phyloP scores from a whole-genome alignment of 2,797 vertebrate species.

The Enteromius trimaculatus region DNA sequence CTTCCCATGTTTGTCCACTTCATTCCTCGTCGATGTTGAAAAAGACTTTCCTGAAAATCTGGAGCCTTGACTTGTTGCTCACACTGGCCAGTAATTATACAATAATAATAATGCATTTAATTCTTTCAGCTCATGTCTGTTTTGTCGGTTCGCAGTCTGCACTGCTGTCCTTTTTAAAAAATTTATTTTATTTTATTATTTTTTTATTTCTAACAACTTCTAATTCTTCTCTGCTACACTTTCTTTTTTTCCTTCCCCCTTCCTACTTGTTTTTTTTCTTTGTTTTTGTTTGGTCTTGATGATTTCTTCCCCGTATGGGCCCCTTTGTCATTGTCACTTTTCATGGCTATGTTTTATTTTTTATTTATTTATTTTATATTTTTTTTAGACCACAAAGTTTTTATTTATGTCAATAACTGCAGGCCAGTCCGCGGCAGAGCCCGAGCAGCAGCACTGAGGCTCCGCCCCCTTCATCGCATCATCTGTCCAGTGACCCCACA shows the following conservation, averaged over 20 bases:
- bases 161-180: slow-evolving; percentile 69
- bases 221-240: slow-evolving; percentile 88
- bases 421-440: slow-evolving; percentile 88
- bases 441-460: slow-evolving; percentile 83
- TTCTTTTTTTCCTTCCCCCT: slow-evolving; percentile 63
- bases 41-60: background rate
- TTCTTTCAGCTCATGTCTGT: slow-evolving; percentile 62
- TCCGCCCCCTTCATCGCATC: slow-evolving; percentile 74
- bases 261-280: slow-evolving; percentile 74
- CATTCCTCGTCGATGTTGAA: slow-evolving; percentile 1
- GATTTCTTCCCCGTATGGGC: slow-evolving; percentile 58
- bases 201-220: slow-evolving; percentile 91
- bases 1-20: slow-evolving; percentile 32
- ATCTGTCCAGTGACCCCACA: slow-evolving; percentile 76
- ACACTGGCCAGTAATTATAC: background rate
- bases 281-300: slow-evolving; percentile 67
- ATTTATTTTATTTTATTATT: slow-evolving; percentile 75
- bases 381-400: slow-evolving; percentile 96
- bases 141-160: slow-evolving; percentile 54
- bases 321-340: slow-evolving; percentile 77
- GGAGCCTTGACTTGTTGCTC: background rate
- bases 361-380: slow-evolving; percentile 67
- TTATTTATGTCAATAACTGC: slow-evolving; percentile 99
- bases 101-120: background rate
- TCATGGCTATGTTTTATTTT: slow-evolving; percentile 79